phyloP scores from a whole-genome alignment of 2,113 vertebrate genomes.

The Tursiops truncatus region DNA sequence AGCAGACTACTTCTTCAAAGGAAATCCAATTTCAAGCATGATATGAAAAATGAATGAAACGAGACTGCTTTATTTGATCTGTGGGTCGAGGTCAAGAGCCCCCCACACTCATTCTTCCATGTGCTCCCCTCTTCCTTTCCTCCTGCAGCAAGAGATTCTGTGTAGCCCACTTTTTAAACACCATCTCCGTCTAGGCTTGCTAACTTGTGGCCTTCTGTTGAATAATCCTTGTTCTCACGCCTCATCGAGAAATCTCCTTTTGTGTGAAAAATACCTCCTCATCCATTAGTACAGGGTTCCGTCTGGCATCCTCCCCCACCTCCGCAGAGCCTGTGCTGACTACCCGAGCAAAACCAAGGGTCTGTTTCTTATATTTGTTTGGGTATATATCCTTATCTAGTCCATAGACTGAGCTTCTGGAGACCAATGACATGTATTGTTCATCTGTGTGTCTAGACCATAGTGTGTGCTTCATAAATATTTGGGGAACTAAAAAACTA shows the following conservation, averaged over 20 bases:
- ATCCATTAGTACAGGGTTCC: background rate
- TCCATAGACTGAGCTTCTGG: background rate
- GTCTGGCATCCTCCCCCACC: background rate
- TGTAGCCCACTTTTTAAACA: background rate
- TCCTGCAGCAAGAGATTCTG: background rate
- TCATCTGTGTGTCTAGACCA: background rate
- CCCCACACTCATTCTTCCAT: background rate
- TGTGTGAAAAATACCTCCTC: background rate
- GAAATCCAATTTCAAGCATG: background rate
- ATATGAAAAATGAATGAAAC: background rate
- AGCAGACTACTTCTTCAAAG: background rate
- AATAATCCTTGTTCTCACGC: background rate
- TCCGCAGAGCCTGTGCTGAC: background rate
- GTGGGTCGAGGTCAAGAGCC: background rate
- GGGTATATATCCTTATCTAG: background rate
- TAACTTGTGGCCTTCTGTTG: background rate
- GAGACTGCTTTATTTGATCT: background rate
- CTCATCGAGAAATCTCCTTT: background rate
- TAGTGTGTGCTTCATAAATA: background rate
- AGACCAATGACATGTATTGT: background rate
- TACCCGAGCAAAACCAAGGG: background rate
- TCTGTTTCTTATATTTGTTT: background rate
- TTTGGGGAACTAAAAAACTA: background rate
- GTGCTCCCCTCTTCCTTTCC: fast-evolving
- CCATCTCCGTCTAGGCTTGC: background rate